Evolutionary conservation across 2,888 invertebrate species (phyloP), one percentile per base, ranked within the genome.

Genomic region (Nematopogon swammerdamellus): DNA sequence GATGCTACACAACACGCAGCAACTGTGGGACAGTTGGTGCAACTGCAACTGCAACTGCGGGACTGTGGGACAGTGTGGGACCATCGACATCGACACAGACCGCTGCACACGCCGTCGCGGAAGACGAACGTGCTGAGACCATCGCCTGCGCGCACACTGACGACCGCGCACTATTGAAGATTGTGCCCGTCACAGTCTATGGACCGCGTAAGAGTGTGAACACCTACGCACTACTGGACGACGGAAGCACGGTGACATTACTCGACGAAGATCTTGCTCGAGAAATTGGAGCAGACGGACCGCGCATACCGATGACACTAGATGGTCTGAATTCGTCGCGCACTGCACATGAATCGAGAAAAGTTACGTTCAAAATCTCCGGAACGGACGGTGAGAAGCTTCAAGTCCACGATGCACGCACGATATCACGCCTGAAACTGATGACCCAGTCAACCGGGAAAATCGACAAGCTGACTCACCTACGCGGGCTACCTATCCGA

Each of bases 1-100:
- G 2, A 11, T 45, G 18, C 49, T 53, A 18, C 53, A 53, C 36
- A 4, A 25, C 19, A 20, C 45, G 8, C 14, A 16, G 14, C 46
- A n/a, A 18, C n/a, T 16, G 19, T n/a, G n/a, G n/a, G n/a, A n/a
- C n/a, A n/a, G n/a, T n/a, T n/a, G n/a, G n/a, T n/a, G n/a, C n/a
- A n/a, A n/a, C n/a, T n/a, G n/a, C n/a, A n/a, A n/a, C n/a, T n/a
- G n/a, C n/a, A n/a, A n/a, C n/a, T n/a, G n/a, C n/a, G n/a, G n/a
- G n/a, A n/a, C n/a, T n/a, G n/a, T n/a, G n/a, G n/a, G n/a, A n/a
- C n/a, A n/a, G n/a, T n/a, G 5, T 4, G 6, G 18, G 16, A 43
- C 43, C 4, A 18, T 8, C n/a, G 8, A 18, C 17, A 44, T 14
- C 44, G 19, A 8, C 18, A 17, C 8, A 44, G 18, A 3, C 44